phyloP scores from a whole-genome alignment of 2,113 vertebrate genomes.

The Peromyscus leucopus region DNA sequence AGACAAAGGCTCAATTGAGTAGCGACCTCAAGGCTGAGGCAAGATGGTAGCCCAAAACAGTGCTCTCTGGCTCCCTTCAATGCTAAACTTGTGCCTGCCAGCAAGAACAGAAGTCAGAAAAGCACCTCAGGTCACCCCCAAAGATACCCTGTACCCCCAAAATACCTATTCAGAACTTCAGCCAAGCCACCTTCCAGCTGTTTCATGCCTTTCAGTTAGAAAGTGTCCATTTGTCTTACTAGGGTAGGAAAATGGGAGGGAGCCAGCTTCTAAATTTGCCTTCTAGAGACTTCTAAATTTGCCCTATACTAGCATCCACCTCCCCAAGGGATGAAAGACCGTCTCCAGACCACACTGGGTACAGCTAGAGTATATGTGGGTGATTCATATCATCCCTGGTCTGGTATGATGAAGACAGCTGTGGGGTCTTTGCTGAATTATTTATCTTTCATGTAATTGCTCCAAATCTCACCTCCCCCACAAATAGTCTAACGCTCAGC shows the following conservation, averaged over 20 bases:
- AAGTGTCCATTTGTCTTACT: constrained; percentile 41
- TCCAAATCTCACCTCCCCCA: constrained; percentile 32
- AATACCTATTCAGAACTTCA: not conserved
- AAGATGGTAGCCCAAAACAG: constrained; percentile 13
- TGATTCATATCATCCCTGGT: not conserved
- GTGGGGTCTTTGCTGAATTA: not conserved
- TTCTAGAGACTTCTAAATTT: constrained; percentile 39
- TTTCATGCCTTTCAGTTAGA: constrained; percentile 27
- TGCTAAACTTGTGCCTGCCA: not conserved
- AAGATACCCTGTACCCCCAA: not conserved
- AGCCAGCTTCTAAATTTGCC: constrained; percentile 40
- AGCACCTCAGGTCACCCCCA: not conserved
- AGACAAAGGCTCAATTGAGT: constrained; percentile 44
- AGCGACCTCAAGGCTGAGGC: constrained; percentile 7
- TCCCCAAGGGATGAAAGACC: not conserved
- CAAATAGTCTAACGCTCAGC: constrained; percentile 27
- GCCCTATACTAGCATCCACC: not conserved
- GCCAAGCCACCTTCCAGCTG: constrained; percentile 11
- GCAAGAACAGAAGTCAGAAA: constrained; percentile 41
- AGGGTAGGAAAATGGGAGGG: not conserved
- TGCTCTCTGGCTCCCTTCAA: constrained; percentile 46
- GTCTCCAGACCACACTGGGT: not conserved
- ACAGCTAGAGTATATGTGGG: not conserved
- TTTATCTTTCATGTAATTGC: constrained; percentile 65
- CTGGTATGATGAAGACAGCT: not conserved